Evolutionary conservation across 2,113 vertebrate species (phyloP).

Genomic region (Perca fluviatilis): DNA sequence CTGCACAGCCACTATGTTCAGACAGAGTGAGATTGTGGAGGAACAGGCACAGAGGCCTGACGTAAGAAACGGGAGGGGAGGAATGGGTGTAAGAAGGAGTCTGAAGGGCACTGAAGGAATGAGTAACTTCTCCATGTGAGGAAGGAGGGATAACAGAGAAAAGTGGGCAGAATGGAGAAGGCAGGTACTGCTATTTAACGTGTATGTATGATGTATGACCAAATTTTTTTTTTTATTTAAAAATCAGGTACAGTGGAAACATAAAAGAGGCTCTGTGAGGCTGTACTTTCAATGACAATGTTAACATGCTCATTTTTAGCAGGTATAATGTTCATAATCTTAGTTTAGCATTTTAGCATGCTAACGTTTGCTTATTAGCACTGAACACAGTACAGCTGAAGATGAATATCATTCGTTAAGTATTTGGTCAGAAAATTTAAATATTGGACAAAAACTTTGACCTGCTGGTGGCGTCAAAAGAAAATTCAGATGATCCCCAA

Average conservation of each 20-base stretch:
- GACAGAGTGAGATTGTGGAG: slow-evolving; percentile 29
- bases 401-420: not conserved
- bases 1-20: not conserved
- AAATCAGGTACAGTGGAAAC: not conserved
- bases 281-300: no score
- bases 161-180: not conserved
- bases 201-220: no score
- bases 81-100: slow-evolving; percentile 38
- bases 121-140: slow-evolving; percentile 50
- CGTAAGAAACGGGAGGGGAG: slow-evolving; percentile 31
- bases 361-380: not conserved
- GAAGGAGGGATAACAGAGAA: slow-evolving; percentile 8
- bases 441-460: no score
- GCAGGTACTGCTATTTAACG: not conserved
- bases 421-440: not conserved
- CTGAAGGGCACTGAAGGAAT: slow-evolving; percentile 35
- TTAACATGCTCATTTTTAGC: no score
- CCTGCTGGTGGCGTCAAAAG: not conserved
- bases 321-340: no score
- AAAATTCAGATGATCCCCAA: not conserved
- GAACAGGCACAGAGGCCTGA: slow-evolving; percentile 18
- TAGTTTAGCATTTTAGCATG: not conserved
- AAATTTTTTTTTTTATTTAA: not conserved
- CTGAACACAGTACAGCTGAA: not conserved
- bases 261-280: not conserved